These are phyloP conservation scores for Odontocerum albicorne DNA, from an alignment of 2,888 invertebrate genomes.

Conservation along the genomic window DNA sequence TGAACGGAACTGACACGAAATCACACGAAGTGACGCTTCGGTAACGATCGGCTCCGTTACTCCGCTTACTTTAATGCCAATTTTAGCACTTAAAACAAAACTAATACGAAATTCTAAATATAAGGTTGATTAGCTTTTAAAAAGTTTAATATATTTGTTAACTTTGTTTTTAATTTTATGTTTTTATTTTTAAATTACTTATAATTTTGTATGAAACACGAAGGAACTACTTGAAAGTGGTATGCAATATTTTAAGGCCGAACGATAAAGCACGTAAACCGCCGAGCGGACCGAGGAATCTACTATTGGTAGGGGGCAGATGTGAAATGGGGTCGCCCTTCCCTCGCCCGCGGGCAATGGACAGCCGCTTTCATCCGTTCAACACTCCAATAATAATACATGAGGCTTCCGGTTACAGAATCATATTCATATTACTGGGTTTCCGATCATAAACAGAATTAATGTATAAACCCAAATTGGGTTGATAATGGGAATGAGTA, in stretches of 20 bases:
- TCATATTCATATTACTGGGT: no score
- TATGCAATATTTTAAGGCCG: conserved; percentile 28
- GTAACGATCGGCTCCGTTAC: conserved; percentile 56
- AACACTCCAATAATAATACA: neutral
- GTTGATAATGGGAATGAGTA: no score
- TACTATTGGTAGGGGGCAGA: conserved; percentile 60
- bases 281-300: conserved; percentile 39
- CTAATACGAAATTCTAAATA: conserved; percentile 8
- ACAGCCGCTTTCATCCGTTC: conserved; percentile 42
- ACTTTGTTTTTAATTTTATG: neutral
- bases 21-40: conserved; percentile 47
- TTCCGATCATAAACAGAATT: no score
- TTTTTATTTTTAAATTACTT: neutral
- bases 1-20: conserved; percentile 51
- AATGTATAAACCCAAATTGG: no score
- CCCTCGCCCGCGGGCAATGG: conserved; percentile 56
- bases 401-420: no score
- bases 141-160: conserved; percentile 6
- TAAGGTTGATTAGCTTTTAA: neutral
- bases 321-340: conserved; percentile 50
- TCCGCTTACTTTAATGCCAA: conserved; percentile 46
- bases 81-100: conserved; percentile 38
- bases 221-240: conserved; percentile 28
- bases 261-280: conserved; percentile 21
- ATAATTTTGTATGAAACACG: conserved; percentile 38